Base-by-base conservation (phyloP, 2,888 invertebrate genomes). In the Papilio gigon region DNA sequence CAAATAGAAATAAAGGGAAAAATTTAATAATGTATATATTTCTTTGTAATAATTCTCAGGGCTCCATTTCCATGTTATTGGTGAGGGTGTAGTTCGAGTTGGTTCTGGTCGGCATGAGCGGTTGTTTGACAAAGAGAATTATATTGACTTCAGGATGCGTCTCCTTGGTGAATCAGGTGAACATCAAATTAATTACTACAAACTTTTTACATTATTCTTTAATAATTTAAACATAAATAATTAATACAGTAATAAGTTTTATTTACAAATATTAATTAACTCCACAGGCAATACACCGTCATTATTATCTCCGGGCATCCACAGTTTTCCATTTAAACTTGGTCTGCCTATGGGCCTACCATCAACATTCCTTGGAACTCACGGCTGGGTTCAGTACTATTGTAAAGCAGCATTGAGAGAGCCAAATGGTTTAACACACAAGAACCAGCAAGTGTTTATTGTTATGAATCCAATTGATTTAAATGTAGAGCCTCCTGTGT, bases 381-480 rank as follows among this genome's bases (percentile, higher is more conserved):
- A 97, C 80, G 98, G 98, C 61, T 98, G 98, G 98, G 97, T 98
- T 59, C 98, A 98, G 87, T 98, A 98, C 88, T 98, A 95, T 84
- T 98, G 98, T 82, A 97, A 97, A 85, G 97, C 97, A 22, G 97
- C 97, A 0, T 90, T 98, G 20, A 92, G 97, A 60, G 98, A 98
- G 79, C 97, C 97, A 8, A 96, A 95, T 74, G 98, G 98, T 0
- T 90, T 98, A 42, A 97, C 97, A 5, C 98, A 98, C 83, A 98
- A 98, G 87, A 98, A 98, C 84, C 98, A 98, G 85, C 98, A 98
- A 89, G 98, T 98, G n/a, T 98, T 98, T 87, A 97, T 98, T 79
- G 97, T 98, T 3, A 98, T 98, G 98, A 98, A 97, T 86, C 98
- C 98, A 4, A 97, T 98, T 75, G 98, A 98, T 86, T 92, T 98